Conservation (phyloP, 2,888 invertebrate genomes). For the Tinea pellionella region DNA sequence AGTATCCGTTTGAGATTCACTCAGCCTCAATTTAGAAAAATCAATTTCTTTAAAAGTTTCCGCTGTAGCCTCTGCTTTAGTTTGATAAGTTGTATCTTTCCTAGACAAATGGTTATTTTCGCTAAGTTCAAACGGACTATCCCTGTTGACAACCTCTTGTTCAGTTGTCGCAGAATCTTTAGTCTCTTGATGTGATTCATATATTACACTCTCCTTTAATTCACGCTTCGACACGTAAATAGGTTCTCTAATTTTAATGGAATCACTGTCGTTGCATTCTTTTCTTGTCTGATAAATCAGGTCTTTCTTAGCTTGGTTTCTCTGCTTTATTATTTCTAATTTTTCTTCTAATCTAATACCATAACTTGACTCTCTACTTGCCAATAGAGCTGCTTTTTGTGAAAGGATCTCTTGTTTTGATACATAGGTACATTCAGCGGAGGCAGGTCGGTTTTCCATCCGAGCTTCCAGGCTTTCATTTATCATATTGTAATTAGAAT, state of each 20-base stretch:
- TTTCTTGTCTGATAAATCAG: constrained; percentile 63
- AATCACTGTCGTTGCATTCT: constrained; percentile 58
- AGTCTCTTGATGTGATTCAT: constrained; percentile 60
- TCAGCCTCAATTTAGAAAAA: constrained; percentile 57
- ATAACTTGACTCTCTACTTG: constrained; percentile 54
- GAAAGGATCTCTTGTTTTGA: constrained; percentile 62
- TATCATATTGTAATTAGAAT: constrained; percentile 39
- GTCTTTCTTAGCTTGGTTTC: constrained; percentile 65
- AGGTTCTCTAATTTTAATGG: constrained; percentile 55
- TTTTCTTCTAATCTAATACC: constrained; percentile 54
- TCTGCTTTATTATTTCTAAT: constrained; percentile 62
- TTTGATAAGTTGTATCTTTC: constrained; percentile 56
- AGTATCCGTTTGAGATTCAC: constrained; percentile 59
- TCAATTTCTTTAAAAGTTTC: constrained; percentile 62
- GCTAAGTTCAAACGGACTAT: constrained; percentile 60
- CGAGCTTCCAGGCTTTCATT: constrained; percentile 41
- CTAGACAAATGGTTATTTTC: constrained; percentile 63
- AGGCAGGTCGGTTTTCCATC: constrained; percentile 46
- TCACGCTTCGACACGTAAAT: constrained; percentile 64
- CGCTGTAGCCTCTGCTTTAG: constrained; percentile 47
- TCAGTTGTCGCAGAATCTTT: constrained; percentile 24
- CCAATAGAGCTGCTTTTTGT: constrained; percentile 59
- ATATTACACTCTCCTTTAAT: constrained; percentile 62
- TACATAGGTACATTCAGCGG: constrained; percentile 62
- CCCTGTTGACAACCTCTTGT: constrained; percentile 34